Evolutionary conservation across 2,797 vertebrate species (phyloP), one percentile per base, ranked within the genome.

Genomic region (Monodelphis domestica): DNA sequence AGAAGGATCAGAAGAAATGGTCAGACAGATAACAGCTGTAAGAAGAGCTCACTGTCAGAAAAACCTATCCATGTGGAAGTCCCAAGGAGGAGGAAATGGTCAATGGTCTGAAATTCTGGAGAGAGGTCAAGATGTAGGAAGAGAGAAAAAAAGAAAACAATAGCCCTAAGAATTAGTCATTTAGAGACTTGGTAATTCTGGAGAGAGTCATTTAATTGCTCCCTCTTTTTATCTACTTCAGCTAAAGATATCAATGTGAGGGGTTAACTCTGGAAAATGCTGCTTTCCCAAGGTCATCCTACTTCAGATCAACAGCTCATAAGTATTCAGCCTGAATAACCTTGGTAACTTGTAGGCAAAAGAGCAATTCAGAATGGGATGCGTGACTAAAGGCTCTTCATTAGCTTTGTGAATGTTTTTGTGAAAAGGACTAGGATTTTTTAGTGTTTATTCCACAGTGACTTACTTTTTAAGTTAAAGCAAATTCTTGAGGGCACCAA

Each of bases 391-490:
- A 52, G 87, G 59, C 88, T 90, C 38, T 45, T 45, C 6, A 78
- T 90, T 38, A 17, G 29, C 70, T 91, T 51, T 70, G 29, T 91
- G 53, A 53, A 70, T 91, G 63, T 24, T 4, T 53, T 91, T 89
- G 53, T 87, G 87, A 55, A 57, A 92, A 59, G 90, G n/a, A 54
- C 90, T 89, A 88, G 26, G 88, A 30, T 30, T 33, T n/a, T 70
- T 15, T 4, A 84, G 12, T 93, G 92, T 92, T 94, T 30, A n/a
- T 53, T 93, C 88, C 89, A 0, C 54, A 91, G 54, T 91, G 84
- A 50, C 51, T 93, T 92, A n/a, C 57, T 89, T 94, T 93, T 88
- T 94, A 95, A 51, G n/a, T 96, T 38, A 92, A 95, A 93, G n/a
- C 38, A 87, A 84, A 53, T 92, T 93, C 54, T 91, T 5, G 87